These are phyloP conservation scores for Calliphora vomitoria DNA, from an alignment of 2,888 invertebrate species.

Conservation along the genomic window DNA sequence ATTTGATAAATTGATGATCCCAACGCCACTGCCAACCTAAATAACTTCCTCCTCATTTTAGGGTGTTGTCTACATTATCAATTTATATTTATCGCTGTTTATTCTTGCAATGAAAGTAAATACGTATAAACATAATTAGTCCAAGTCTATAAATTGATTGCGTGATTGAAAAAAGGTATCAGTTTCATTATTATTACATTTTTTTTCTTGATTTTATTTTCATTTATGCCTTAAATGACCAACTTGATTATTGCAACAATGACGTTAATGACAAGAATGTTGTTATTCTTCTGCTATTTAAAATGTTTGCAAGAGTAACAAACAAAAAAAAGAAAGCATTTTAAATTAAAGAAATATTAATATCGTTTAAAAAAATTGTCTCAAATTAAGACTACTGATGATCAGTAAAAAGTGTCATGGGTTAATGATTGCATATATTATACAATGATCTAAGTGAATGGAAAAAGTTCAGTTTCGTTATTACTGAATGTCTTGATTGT, in stretches of 20 bases:
- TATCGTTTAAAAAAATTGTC: background rate
- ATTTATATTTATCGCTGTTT: slow-evolving; percentile 20
- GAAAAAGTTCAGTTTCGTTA: too few relatives aligned
- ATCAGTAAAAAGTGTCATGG: too few relatives aligned
- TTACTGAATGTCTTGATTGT: too few relatives aligned
- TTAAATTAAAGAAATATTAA: background rate
- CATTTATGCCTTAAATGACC: background rate
- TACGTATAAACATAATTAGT: slow-evolving; percentile 17
- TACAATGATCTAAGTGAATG: too few relatives aligned
- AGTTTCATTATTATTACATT: slow-evolving; percentile 5
- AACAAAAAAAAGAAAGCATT: background rate
- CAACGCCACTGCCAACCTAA: background rate
- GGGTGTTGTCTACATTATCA: background rate
- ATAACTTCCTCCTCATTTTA: background rate
- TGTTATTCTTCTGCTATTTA: background rate
- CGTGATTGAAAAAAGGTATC: slow-evolving; percentile 4
- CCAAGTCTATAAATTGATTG: slow-evolving; percentile 11
- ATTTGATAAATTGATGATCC: background rate
- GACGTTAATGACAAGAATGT: background rate
- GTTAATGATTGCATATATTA: background rate
- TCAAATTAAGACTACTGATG: too few relatives aligned
- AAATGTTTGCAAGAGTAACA: background rate
- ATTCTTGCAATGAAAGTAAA: background rate
- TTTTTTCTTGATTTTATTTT: slow-evolving; percentile 11
- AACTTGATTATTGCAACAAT: slow-evolving; percentile 20